These are phyloP conservation scores for Drosophila quasianomalipes DNA, from an alignment of 2,888 invertebrate genomes.

Conservation along the genomic window DNA sequence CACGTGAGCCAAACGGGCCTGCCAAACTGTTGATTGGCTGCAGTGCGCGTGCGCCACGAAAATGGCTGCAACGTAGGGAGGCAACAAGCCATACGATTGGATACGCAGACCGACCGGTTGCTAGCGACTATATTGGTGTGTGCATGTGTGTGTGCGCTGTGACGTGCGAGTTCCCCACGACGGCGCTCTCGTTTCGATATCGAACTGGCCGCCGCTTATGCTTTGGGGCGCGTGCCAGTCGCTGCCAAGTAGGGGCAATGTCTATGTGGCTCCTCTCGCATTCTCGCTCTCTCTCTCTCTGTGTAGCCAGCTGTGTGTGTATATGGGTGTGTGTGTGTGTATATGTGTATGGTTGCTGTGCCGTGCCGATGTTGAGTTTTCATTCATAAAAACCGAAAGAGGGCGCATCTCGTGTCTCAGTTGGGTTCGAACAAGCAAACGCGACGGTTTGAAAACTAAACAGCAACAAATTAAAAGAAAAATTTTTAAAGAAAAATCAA, in stretches of 20 bases:
- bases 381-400: conserved; percentile 86
- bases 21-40: conserved; percentile 85
- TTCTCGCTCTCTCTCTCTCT: conserved; percentile 1
- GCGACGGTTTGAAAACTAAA: conserved; percentile 83
- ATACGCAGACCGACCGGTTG: conserved; percentile 55
- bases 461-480: conserved; percentile 40
- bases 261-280: conserved; percentile 18
- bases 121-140: conserved; percentile 4
- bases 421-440: conserved; percentile 86
- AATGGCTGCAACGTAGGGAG: conserved; percentile 85
- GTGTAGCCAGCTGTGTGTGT: neutral
- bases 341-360: conserved; percentile 20
- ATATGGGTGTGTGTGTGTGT: conserved; percentile 9
- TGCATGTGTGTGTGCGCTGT: conserved; percentile 35
- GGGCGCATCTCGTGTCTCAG: conserved; percentile 86
- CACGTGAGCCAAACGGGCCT: conserved; percentile 60
- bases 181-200: conserved; percentile 51
- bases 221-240: conserved; percentile 73
- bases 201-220: conserved; percentile 61
- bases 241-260: conserved; percentile 68
- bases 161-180: conserved; percentile 66
- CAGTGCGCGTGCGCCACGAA: conserved; percentile 85
- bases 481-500: conserved; percentile 25
- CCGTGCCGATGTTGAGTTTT: conserved; percentile 82
- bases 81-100: conserved; percentile 82